phyloP scores from a whole-genome alignment of 2,888 invertebrate genomes.

The Tanaodytes sp. region DNA sequence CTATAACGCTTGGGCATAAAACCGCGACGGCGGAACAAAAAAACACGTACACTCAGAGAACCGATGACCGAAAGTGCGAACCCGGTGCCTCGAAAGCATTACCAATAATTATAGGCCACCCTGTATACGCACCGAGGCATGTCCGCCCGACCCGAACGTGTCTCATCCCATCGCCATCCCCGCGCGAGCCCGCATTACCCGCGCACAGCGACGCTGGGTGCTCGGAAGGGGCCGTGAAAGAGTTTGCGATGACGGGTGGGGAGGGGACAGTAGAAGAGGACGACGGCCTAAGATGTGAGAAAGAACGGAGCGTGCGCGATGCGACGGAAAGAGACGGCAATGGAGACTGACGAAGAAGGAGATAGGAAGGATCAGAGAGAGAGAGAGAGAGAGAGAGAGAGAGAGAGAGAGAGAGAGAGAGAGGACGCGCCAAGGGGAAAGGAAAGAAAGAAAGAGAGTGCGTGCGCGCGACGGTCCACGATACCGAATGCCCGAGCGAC shows the following conservation, averaged over 20 bases:
- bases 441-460: slow-evolving; percentile 25
- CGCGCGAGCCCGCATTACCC: slow-evolving; percentile 39
- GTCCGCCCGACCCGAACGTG: slow-evolving; percentile 9
- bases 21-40: no score
- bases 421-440: not conserved
- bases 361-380: slow-evolving; percentile 18
- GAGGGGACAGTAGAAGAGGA: slow-evolving; percentile 32
- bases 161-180: slow-evolving; percentile 27
- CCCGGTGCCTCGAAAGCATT: slow-evolving; percentile 19
- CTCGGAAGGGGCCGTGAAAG: slow-evolving; percentile 28
- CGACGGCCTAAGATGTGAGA: slow-evolving; percentile 24
- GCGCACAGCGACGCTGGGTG: slow-evolving; percentile 22
- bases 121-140: slow-evolving; percentile 31
- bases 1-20: no score
- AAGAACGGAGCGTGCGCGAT: slow-evolving; percentile 23
- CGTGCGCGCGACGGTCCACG: slow-evolving; percentile 43
- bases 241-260: slow-evolving; percentile 6
- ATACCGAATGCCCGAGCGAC: slow-evolving; percentile 15
- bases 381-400: slow-evolving; percentile 18
- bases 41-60: not conserved
- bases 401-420: slow-evolving; percentile 28
- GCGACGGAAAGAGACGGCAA: slow-evolving; percentile 17
- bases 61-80: slow-evolving; percentile 19
- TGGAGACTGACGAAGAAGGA: slow-evolving; percentile 28
- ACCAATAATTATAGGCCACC: slow-evolving; percentile 40